Base-by-base conservation (phyloP, 2,797 vertebrate species). In the Spinibarbus caldwelli region DNA sequence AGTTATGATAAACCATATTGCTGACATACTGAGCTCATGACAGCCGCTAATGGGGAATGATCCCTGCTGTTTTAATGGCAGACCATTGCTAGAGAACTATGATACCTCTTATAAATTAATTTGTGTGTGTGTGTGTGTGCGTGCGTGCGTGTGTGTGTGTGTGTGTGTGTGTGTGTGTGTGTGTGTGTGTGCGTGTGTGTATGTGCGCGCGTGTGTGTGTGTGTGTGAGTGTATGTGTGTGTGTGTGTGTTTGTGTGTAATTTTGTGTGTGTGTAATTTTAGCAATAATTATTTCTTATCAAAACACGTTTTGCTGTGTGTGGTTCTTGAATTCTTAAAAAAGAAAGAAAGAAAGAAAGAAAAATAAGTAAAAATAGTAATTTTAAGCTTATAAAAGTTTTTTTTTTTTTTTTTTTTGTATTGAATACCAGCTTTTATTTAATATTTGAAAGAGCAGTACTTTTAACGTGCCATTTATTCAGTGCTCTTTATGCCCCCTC, bases 11-110 rank as follows among this genome's bases (percentile, higher is more conserved):
- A 86, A 87, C 87, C 86, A 82, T 83, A 86, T 78, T 88, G 87
- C 78, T 62, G 80, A 78, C 88, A 83, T 78, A 77, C n/a, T 62
- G 77, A 84, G 68, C 78, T 68, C 29, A 49, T 88, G 82, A 87
- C 87, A 90, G 86, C 76, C 73, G 76, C 80, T 90, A 89, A 90
- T 89, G 80, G 86, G 84, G 86, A 80, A 84, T 71, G 76, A 87
- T 88, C 87, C 84, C 85, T 87, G 82, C 21, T 79, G 67, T 82
- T 80, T 54, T 70, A 83, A 83, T 76, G 31, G 31, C 81, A 83
- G 15, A 10, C 43, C 57, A 66, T 49, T 26, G 57, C 70, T 75
- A 17, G n/a, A 47, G 57, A 75, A 66, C 57, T 26, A 31, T 34
- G 43, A 68, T 34, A 52, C 19, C 62, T 15, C 29, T 36, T 54